Evolutionary conservation across 92 coral and sea anemone genomes (phyloP), one percentile per base, ranked within the genome.

Genomic region (Heteractis magnifica): DNA sequence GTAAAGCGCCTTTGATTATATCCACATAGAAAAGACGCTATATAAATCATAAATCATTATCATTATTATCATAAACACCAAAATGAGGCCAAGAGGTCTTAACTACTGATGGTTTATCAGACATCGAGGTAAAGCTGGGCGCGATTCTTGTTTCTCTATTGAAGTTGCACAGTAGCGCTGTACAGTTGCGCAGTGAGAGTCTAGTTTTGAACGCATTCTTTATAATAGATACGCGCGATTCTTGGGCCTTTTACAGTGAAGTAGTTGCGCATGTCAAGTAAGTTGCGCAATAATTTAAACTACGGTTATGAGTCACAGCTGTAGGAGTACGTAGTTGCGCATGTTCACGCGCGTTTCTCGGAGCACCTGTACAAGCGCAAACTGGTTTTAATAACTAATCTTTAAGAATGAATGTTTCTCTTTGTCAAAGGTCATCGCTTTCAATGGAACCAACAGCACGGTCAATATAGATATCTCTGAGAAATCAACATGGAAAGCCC

Each of bases 401-500:
- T 75, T 50, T 75, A 75, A 75, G 4, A 10, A 13, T 10, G 3
- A 11, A 72, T 49, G 1, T 34, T 13, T 79, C 58, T 49, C 50
- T 80, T 19, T 81, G 10, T 59, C 44, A 20, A 21, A 82, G 86
- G 79, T 62, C 50, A 74, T 82, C 20, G 86, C 86, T 55, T 18
- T 73, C 23, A 82, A 82, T 56, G 86, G 86, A 3, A 82, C 86
- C 56, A 82, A 82, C 72, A 12, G 15, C 23, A 82, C 86, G 0
- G 59, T 75, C 56, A 64, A 82, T 15, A 82, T 82, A 21, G 79
- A 56, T 72, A 82, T 82, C 79, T 44, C 65, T 41, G 79, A 85
- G 51, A 85, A 68, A 21, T 59, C 88, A 14, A 52, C 83, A 10
- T 85, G 83, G 83, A 77, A 78, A 65, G 83, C 70, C 16, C 68